phyloP scores from a whole-genome alignment of 2,113 vertebrate species.

The Hippopotamus amphibius region DNA sequence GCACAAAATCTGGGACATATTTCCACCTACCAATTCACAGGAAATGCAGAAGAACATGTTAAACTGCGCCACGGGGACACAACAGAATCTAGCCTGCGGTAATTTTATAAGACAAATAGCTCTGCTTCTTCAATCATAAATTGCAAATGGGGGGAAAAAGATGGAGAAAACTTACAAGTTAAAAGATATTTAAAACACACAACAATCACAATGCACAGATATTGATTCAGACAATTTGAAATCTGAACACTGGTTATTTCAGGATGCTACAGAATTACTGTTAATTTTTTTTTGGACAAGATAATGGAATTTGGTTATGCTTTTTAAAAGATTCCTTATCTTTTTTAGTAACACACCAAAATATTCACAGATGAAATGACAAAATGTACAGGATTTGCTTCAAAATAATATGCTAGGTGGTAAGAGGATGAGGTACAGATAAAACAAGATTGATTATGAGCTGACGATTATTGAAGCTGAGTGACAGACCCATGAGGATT shows the following conservation, averaged over 20 bases:
- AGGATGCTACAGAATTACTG: background rate
- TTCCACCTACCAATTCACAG: background rate
- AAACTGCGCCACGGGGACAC: background rate
- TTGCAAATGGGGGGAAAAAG: background rate
- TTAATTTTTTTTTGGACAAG: background rate
- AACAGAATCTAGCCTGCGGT: background rate
- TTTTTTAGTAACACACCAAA: conserved; percentile 45
- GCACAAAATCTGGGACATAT: conserved; percentile 11
- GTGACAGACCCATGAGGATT: background rate
- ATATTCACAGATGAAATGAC: conserved; percentile 44
- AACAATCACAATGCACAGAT: background rate
- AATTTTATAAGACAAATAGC: conserved; percentile 1
- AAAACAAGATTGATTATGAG: background rate
- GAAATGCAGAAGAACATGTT: conserved; percentile 12
- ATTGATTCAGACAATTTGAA: conserved; percentile 30
- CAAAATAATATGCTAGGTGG: background rate
- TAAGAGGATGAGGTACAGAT: background rate
- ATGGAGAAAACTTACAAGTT: background rate
- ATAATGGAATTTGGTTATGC: background rate
- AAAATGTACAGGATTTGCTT: conserved; percentile 36
- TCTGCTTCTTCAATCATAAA: conserved; percentile 11
- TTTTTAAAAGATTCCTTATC: background rate
- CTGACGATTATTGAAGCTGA: background rate
- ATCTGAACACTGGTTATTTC: background rate
- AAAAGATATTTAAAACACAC: background rate